phyloP scores from a whole-genome alignment of 2,797 vertebrate genomes.

The Coccyzus lansbergi region DNA sequence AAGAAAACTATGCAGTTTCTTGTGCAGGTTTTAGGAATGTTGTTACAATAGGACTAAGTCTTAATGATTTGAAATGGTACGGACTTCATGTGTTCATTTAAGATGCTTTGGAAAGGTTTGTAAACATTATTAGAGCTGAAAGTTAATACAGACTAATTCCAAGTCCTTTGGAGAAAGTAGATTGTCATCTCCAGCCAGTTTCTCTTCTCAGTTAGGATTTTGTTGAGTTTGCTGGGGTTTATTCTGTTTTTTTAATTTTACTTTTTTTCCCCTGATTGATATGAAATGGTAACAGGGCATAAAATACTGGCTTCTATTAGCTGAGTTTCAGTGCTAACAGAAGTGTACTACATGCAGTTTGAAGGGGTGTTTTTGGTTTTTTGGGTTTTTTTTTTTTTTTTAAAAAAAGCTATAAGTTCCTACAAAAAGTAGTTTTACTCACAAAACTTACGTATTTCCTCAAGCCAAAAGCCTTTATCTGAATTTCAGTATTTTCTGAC shows the following conservation, averaged over 20 bases:
- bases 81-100: fast-evolving
- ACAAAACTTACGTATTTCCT: neutral
- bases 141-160: neutral
- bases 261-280: neutral
- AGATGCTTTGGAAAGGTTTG: neutral
- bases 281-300: neutral
- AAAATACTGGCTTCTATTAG: neutral
- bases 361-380: too few species aligned
- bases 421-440: neutral
- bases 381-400: neutral
- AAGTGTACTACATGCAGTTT: neutral
- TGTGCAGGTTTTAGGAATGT: neutral
- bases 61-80: neutral
- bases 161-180: neutral
- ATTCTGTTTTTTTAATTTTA: neutral
- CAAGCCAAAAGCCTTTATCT: neutral
- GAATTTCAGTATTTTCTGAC: neutral
- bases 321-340: neutral
- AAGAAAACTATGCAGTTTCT: neutral
- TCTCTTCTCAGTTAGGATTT: neutral
- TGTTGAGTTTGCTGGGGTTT: neutral
- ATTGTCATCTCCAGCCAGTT: neutral
- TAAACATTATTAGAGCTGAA: neutral
- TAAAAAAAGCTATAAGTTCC: neutral
- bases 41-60: neutral